Evolutionary conservation across 1,140 invertebrate genomes (phyloP).

Genomic region (Meloidogyne floridensis): DNA sequence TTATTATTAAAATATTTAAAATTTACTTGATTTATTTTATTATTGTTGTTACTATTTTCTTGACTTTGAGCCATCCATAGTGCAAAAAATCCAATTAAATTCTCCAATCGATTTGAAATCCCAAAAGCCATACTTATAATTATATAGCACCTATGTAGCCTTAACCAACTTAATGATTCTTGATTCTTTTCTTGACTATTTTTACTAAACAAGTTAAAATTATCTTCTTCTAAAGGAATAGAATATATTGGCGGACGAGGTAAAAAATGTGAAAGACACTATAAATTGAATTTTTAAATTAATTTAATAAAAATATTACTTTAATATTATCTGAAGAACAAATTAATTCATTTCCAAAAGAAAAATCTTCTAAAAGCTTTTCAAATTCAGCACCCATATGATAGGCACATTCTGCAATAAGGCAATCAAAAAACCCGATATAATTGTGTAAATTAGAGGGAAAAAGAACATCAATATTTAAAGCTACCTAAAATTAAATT

Average conservation of each 20-base stretch:
- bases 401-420: neutral
- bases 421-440: neutral
- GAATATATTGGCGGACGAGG: constrained; percentile 17
- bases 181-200: too few relatives aligned
- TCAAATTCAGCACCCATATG: constrained; percentile 3
- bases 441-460: neutral
- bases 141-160: constrained; percentile 5
- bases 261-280: constrained; percentile 9
- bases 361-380: neutral
- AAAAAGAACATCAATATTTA: neutral
- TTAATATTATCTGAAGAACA: neutral
- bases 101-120: constrained; percentile 19
- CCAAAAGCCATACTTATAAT: constrained; percentile 6
- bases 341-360: neutral
- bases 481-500: neutral
- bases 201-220: neutral
- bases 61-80: constrained; percentile 13
- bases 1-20: too few relatives aligned
- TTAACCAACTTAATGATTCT: constrained; percentile 10
- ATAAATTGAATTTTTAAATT: neutral
- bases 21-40: neutral
- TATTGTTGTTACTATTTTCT: neutral
- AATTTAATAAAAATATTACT: constrained; percentile 4
- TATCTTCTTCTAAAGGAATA: neutral
- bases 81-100: constrained; percentile 28